Conservation (phyloP, 2,113 vertebrate species). For the Beaufortia kweichowensis region DNA sequence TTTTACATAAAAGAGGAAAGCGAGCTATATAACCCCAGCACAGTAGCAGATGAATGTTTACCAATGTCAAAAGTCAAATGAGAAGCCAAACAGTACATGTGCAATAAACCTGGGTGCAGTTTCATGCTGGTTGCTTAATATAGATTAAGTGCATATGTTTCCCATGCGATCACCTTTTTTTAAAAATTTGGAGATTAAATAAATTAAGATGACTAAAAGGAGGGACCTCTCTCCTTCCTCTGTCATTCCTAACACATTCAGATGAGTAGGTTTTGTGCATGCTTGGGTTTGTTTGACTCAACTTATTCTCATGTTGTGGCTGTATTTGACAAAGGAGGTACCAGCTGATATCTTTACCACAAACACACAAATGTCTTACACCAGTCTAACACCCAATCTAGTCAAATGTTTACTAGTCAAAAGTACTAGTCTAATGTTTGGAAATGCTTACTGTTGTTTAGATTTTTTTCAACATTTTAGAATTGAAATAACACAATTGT, state of each 20-base stretch:
- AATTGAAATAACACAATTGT: no score
- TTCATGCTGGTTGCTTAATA: neutral
- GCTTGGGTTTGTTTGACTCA: neutral
- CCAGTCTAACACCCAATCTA: no score
- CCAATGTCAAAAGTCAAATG: no score
- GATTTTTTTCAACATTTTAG: no score
- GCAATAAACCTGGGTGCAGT: no score
- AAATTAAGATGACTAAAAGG: neutral
- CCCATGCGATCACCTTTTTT: neutral
- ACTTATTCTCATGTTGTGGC: neutral
- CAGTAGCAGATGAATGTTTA: no score
- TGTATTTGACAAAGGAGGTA: conserved; percentile 11
- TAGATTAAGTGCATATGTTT: neutral
- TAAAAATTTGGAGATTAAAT: neutral
- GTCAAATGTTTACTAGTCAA: no score
- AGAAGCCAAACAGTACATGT: neutral
- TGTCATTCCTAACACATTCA: neutral
- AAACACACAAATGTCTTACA: neutral
- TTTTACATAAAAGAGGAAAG: no score
- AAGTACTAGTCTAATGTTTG: no score
- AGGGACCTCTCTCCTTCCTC: neutral
- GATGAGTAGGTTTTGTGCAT: neutral
- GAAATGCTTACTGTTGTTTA: no score
- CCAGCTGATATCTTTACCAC: neutral
- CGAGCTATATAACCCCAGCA: no score